Conservation (phyloP, 2,888 invertebrate genomes). For the Oasisia sp. region DNA sequence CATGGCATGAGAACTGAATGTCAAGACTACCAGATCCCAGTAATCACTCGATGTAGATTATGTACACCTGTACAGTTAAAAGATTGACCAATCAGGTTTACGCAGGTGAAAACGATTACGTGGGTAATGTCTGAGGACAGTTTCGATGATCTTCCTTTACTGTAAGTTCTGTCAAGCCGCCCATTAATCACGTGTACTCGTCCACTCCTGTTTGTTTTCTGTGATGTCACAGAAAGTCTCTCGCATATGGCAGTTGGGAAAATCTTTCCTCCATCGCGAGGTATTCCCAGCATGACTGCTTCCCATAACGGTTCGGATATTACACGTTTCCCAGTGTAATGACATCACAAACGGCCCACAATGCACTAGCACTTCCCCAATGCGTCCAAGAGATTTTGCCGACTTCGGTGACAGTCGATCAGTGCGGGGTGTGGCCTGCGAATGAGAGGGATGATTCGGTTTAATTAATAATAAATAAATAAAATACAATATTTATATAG, state of each 20-base stretch:
- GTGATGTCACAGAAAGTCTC: not conserved
- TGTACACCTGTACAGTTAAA: not conserved
- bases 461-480: too few relatives aligned
- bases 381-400: slow-evolving; percentile 53
- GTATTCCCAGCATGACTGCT: not conserved
- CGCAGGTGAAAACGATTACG: not conserved
- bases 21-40: not conserved
- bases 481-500: too few relatives aligned
- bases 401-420: slow-evolving; percentile 46
- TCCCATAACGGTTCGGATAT: not conserved
- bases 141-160: not conserved
- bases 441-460: slow-evolving; percentile 30
- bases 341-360: not conserved
- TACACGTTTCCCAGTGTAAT: not conserved
- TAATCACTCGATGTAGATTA: not conserved
- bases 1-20: not conserved
- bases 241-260: not conserved
- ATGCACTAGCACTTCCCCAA: slow-evolving; percentile 45
- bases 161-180: not conserved
- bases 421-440: slow-evolving; percentile 55
- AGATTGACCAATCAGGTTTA: not conserved
- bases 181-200: not conserved
- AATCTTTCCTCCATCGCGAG: not conserved
- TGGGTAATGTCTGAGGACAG: not conserved
- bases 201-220: not conserved